Base-by-base conservation (phyloP, 2,113 vertebrate species). In the Etheostoma spectabile region DNA sequence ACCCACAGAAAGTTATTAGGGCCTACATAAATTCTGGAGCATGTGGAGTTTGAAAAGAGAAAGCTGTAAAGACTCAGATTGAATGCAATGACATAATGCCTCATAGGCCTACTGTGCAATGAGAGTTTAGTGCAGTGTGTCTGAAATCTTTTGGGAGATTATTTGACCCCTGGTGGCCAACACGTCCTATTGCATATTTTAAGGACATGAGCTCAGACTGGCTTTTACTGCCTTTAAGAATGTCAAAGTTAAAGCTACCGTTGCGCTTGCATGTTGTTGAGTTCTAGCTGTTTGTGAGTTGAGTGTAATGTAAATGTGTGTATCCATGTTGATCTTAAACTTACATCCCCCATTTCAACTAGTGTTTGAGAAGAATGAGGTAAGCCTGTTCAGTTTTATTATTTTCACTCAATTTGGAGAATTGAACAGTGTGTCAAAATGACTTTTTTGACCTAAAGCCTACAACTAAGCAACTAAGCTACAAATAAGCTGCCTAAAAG, bases 381-480 rank as follows among this genome's bases (percentile, higher is more conserved):
- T 49, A 69, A 56, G 4, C 30, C 42, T 8, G 1, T 14, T 30
- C 3, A 38, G 3, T 56, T 55, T 19, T 4, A 22, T 45, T 51
- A 21, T 52, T 57, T 56, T 53, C 7, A 24, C 19, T 51, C 14
- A 63, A 63, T 10, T 35, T 49, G 19, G 48, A 24, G 18, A 51
- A 3, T 8, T 69, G 16, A 66, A 65, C 3, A 35, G 65, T 30
- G 13, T 80, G 35, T 80, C 13, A 30, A 21, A 57, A 33, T n/a
- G 3, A 67, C 19, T 42, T 53, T 18, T 53, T 22, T 75, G 11
- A 33, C 60, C 3, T 15, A 49, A 10, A 38, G 42, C 62, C 66
- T 71, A 48, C 60, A 15, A 19, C 51, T 45, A 52, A 80, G 33
- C 21, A 81, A n/a, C n/a, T n/a, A n/a, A n/a, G n/a, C n/a, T n/a